Evolutionary conservation across 2,888 invertebrate genomes (phyloP).

Genomic region (Trisateles emortualis): DNA sequence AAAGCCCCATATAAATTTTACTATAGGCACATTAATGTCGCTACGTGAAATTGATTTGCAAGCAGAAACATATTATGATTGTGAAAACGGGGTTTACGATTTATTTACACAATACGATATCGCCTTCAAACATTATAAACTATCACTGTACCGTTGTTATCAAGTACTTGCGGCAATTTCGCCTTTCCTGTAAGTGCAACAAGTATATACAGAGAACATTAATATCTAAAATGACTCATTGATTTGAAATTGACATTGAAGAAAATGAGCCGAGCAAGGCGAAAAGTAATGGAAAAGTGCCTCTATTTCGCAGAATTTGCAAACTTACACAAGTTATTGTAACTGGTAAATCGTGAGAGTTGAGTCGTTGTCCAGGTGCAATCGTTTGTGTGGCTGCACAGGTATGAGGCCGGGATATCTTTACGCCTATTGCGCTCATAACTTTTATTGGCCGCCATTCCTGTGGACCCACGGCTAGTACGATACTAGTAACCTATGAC

Average conservation of each 20-base stretch:
- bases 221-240: slow-evolving; percentile 22
- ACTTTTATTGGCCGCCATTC: slow-evolving; percentile 63
- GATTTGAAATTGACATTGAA: slow-evolving; percentile 29
- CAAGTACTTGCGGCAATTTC: slow-evolving; percentile 49
- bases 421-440: slow-evolving; percentile 62
- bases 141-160: slow-evolving; percentile 70
- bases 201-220: slow-evolving; percentile 18
- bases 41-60: slow-evolving; percentile 87
- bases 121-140: slow-evolving; percentile 77
- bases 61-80: slow-evolving; percentile 87
- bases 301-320: slow-evolving; percentile 16
- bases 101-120: slow-evolving; percentile 84
- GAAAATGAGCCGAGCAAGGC: slow-evolving; percentile 3
- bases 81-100: slow-evolving; percentile 87
- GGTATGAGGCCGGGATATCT: slow-evolving; percentile 53
- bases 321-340: slow-evolving; percentile 24
- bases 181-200: slow-evolving; percentile 15
- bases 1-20: slow-evolving; percentile 85
- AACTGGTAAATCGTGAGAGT: slow-evolving; percentile 13
- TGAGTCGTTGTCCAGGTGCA: slow-evolving; percentile 8
- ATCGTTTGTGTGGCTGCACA: slow-evolving; percentile 14
- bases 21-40: slow-evolving; percentile 86
- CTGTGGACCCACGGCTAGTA: slow-evolving; percentile 49
- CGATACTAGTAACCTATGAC: slow-evolving; percentile 58
- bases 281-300: slow-evolving; percentile 6